phyloP scores from a whole-genome alignment of 2,113 vertebrate species.

The Phalacrocorax aristotelis region DNA sequence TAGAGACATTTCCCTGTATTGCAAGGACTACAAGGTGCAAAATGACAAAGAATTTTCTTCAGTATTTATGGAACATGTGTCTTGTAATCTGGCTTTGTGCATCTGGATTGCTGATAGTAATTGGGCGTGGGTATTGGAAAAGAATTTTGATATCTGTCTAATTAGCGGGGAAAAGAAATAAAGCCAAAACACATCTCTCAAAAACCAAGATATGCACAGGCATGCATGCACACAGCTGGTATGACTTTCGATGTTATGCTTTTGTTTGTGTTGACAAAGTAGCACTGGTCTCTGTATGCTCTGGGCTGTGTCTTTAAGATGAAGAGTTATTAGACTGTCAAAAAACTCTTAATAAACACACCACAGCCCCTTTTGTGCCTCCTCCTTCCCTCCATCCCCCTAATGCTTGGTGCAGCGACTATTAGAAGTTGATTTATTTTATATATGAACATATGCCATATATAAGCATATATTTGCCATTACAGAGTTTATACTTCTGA shows the following conservation, averaged over 20 bases:
- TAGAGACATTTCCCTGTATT: background rate
- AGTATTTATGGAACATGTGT: background rate
- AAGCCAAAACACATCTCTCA: background rate
- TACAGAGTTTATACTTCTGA: background rate
- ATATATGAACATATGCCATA: background rate
- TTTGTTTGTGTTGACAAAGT: background rate
- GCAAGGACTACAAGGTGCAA: background rate
- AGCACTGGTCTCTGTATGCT: background rate
- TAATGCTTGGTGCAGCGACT: accelerated
- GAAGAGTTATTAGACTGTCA: background rate
- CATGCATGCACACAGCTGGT: background rate
- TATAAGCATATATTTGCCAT: background rate
- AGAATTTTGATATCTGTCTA: background rate
- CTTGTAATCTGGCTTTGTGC: background rate
- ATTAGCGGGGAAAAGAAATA: background rate
- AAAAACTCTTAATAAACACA: background rate
- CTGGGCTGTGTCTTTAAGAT: background rate
- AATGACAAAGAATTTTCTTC: background rate
- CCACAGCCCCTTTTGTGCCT: background rate
- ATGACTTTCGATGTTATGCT: background rate
- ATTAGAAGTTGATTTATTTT: background rate
- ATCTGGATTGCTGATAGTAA: background rate
- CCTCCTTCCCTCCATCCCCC: background rate
- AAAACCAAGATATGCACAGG: background rate
- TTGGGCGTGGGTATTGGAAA: background rate